Evolutionary conservation across 2,888 invertebrate genomes (phyloP).

Genomic region (Limnephilus lunatus): DNA sequence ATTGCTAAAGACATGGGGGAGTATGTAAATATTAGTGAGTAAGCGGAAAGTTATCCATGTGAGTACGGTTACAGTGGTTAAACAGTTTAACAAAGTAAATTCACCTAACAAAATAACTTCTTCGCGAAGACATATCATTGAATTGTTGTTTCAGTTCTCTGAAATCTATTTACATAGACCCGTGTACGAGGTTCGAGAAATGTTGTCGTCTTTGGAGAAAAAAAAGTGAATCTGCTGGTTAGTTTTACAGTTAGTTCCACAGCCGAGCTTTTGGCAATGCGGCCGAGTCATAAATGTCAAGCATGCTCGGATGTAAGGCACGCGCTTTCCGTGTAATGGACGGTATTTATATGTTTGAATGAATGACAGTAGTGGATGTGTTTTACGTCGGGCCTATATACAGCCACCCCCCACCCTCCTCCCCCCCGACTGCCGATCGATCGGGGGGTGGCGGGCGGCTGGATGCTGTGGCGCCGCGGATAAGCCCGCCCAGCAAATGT

Average conservation of each 20-base stretch:
- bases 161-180: background rate
- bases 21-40: too few species aligned
- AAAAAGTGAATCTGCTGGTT: background rate
- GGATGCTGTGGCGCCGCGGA: background rate
- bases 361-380: background rate
- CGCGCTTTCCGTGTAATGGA: background rate
- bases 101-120: too few species aligned
- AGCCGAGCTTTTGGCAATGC: too few species aligned
- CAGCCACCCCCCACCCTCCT: too few species aligned
- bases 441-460: background rate
- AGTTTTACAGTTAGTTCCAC: background rate
- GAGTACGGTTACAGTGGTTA: too few species aligned
- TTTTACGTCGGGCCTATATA: background rate
- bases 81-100: too few species aligned
- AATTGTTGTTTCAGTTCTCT: background rate
- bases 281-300: background rate
- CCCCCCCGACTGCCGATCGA: background rate
- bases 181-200: background rate
- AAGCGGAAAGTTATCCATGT: too few species aligned
- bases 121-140: too few species aligned
- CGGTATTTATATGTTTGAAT: background rate
- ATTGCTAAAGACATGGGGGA: too few species aligned
- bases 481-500: background rate
- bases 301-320: background rate
- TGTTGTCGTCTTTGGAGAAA: background rate